Evolutionary conservation across 1,140 invertebrate species (phyloP), one percentile per base, ranked within the genome.

Genomic region (Lasioglossum albipes): DNA sequence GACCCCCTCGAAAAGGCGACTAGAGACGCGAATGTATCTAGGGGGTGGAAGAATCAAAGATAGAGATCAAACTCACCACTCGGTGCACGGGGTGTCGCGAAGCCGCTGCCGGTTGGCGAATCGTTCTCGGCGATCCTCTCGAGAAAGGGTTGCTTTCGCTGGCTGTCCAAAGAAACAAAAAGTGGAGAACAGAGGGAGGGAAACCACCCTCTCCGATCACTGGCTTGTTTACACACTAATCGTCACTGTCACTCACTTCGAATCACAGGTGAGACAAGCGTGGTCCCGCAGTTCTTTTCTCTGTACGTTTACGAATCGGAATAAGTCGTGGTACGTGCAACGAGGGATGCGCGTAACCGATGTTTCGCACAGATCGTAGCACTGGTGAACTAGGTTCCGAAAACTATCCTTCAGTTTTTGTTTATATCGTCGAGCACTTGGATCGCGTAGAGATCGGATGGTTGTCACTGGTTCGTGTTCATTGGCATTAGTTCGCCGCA

Each of bases 41-140:
- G 36, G 36, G 36, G 36, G 18, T 12, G 57, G 18, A 45, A 36
- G 64, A 27, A 59, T 16, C 20, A 20, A 54, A 49, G 27, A 9
- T 70, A 12, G 27, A 45, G 49, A 66, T 87, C 87, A 87, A 86
- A 90, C 90, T 91, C 86, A 91, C 90, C 90, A 91, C 90, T 91
- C 75, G 84, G 79, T 77, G 73, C 68, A 85, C 83, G 84, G 82
- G 87, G 84, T 79, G 87, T 85, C 87, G 87, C 88, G 79, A 89
- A 89, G 86, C 89, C 77, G 88, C 84, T 87, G 89, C 88, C 78
- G 75, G 71, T 78, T 59, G 20, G 27, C 27, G 57, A 54, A 54
- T 45, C 59, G 36, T 70, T 16, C 54, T 70, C 79, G 42, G 61
- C 41, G 36, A 22, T 41, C 31, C 27, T 0, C 73, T 59, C 57